phyloP scores from a whole-genome alignment of 2,113 vertebrate genomes.

The Microcebus ravelobensis region DNA sequence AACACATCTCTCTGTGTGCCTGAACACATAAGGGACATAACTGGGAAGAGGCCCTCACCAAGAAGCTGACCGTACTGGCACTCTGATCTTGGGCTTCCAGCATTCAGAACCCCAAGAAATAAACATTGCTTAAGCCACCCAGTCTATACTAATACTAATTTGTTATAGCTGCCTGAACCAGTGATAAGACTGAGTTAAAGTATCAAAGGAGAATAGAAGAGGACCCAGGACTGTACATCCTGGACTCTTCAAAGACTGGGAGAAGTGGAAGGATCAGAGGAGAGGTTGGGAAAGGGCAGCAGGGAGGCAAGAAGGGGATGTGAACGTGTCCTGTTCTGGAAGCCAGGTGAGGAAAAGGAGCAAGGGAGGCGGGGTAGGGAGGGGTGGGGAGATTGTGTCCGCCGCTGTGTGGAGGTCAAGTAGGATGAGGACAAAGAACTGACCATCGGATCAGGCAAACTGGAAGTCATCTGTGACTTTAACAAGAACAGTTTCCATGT shows the following conservation, averaged over 20 bases:
- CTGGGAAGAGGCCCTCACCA: not conserved
- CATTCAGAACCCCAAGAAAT: not conserved
- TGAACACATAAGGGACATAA: not conserved
- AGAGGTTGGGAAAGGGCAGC: not conserved
- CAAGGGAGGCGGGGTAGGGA: too few relatives aligned
- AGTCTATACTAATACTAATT: not conserved
- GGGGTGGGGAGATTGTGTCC: accelerated
- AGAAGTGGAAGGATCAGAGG: not conserved
- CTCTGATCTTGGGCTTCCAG: not conserved
- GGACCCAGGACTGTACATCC: not conserved
- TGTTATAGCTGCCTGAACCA: not conserved
- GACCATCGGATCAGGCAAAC: not conserved
- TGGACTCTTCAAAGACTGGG: not conserved
- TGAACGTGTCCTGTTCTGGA: accelerated
- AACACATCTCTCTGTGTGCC: not conserved
- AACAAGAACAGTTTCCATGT: not conserved
- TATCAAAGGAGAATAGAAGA: not conserved
- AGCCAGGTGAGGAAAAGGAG: not conserved
- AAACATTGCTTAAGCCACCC: not conserved
- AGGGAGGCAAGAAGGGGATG: not conserved
- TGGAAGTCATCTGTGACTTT: not conserved
- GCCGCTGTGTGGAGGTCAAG: not conserved
- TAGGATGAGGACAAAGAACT: not conserved
- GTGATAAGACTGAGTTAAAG: not conserved
- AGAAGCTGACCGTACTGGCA: not conserved